Conservation (phyloP, 2,113 vertebrate genomes). For the Hypomesus transpacificus region DNA sequence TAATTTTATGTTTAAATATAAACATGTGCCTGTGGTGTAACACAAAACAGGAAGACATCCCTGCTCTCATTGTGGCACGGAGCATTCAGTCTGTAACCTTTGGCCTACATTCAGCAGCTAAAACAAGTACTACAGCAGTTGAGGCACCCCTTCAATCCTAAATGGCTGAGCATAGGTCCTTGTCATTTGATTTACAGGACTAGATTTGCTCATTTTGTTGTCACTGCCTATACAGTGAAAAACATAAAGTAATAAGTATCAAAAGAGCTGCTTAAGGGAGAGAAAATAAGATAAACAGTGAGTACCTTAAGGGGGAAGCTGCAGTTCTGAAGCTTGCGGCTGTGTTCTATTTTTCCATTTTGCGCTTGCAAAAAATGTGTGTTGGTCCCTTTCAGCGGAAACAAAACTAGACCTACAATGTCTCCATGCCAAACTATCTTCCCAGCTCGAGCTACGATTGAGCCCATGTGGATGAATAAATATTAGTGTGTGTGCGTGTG, state of each 20-base stretch:
- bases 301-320: constrained; percentile 47
- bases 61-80: constrained; percentile 14
- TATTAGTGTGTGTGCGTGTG: constrained; percentile 31
- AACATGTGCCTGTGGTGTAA: constrained; percentile 20
- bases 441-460: constrained; percentile 33
- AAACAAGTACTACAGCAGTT: constrained; percentile 14
- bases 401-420: constrained; percentile 21
- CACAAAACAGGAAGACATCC: constrained; percentile 47
- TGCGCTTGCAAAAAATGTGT: constrained; percentile 28
- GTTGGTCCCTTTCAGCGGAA: constrained; percentile 22
- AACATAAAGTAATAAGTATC: neutral
- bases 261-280: neutral
- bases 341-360: constrained; percentile 43
- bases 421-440: constrained; percentile 28
- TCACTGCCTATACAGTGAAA: neutral
- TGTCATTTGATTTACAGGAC: too few relatives aligned
- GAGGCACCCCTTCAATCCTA: neutral
- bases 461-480: constrained; percentile 39
- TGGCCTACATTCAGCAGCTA: constrained; percentile 56
- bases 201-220: too few relatives aligned
- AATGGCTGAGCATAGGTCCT: too few relatives aligned
- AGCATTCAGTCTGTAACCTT: constrained; percentile 56
- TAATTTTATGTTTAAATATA: neutral
- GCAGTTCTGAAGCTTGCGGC: constrained; percentile 35
- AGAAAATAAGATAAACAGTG: constrained; percentile 15